Evolutionary conservation across 2,797 vertebrate species (phyloP), one percentile per base, ranked within the genome.

Genomic region (Pagetopsis macropterus): DNA sequence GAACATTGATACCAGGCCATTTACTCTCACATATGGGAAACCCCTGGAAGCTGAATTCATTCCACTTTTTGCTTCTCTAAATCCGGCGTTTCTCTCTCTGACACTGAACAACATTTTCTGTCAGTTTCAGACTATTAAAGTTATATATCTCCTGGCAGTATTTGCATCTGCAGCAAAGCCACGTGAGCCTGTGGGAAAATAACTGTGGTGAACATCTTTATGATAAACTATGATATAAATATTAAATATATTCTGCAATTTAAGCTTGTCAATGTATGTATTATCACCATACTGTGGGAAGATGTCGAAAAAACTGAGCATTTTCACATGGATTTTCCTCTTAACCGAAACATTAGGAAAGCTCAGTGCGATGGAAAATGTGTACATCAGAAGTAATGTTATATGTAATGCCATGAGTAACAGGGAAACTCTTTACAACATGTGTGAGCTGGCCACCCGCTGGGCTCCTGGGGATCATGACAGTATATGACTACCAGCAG

Each of bases 391-490:
- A 67, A 71, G 68, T 86, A 72, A 82, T 64, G 83, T 78, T 82
- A 70, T 55, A 3, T 55, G 63, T 79, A 63, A 54, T 58, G 51
- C 77, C 75, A 60, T 85, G 87, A 90, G 79, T 89, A 88, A 89
- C 31, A 58, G 85, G 84, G 71, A 85, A 90, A 87, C 59, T 82
- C 82, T 87, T 88, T 65, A 78, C 78, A 84, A 70, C 81, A 65
- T 69, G 79, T 84, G 82, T 80, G 76, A 81, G 79, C 23, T 19
- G 59, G 75, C 83, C 82, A 62, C 84, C 87, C 65, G 41, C 79
- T 50, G 83, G 55, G 89, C 72, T 43, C 80, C 41, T 12, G 56
- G 66, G 49, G 70, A 78, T 76, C 79, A 83, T 76, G 84, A 85
- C 76, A 44, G 66, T 67, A 63, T 79, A 72, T n/a, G 74, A 83